Evolutionary conservation across 2,888 invertebrate species (phyloP).

Genomic region (Ormyrus nitidulus): DNA sequence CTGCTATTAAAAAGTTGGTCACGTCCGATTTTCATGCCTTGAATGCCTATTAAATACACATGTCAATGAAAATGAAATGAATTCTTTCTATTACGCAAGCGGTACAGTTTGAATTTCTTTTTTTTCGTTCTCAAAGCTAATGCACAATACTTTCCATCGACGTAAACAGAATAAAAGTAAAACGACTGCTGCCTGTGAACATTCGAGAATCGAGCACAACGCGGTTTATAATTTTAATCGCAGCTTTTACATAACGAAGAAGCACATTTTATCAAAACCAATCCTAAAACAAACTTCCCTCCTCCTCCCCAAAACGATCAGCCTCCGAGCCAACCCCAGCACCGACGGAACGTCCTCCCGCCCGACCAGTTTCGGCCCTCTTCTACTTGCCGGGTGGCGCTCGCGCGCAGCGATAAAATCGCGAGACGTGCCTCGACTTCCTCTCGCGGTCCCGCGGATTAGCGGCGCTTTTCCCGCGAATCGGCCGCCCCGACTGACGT

Average conservation of each 20-base stretch:
- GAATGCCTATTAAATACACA: too few species aligned
- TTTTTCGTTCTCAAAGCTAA: too few species aligned
- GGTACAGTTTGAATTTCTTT: too few species aligned
- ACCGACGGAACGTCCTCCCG: not conserved
- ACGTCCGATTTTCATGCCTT: not conserved
- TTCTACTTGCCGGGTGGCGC: slow-evolving; percentile 17
- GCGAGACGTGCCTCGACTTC: not conserved
- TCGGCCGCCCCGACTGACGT: not conserved
- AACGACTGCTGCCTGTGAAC: too few species aligned
- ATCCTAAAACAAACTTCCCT: not conserved
- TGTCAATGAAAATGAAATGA: too few species aligned
- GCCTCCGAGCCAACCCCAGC: too few species aligned
- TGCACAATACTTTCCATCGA: too few species aligned
- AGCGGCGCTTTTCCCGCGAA: too few species aligned
- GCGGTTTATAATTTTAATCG: not conserved
- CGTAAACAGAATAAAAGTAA: too few species aligned
- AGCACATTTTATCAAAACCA: not conserved
- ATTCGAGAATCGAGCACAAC: too few species aligned
- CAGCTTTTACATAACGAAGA: not conserved
- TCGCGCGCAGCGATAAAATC: slow-evolving; percentile 26
- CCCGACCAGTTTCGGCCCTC: slow-evolving; percentile 35
- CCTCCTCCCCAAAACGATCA: not conserved
- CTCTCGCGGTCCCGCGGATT: too few species aligned
- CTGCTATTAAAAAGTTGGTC: not conserved
- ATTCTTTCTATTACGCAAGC: too few species aligned